phyloP scores from a whole-genome alignment of 1,140 invertebrate species.

The Oncopodura yosiiana region DNA sequence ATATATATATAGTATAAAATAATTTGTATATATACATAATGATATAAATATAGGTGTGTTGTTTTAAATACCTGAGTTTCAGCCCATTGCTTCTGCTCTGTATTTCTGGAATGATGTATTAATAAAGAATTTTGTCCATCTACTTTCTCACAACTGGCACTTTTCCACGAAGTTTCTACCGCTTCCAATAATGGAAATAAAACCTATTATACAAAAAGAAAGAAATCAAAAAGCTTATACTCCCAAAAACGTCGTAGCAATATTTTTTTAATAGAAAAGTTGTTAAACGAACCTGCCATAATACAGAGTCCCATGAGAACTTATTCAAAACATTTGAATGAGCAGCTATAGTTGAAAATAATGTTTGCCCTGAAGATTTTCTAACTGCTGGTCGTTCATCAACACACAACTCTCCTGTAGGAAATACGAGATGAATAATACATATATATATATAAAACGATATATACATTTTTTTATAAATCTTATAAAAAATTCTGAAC shows the following conservation, averaged over 20 bases:
- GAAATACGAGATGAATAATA: slow-evolving; percentile 6
- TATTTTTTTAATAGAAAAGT: slow-evolving; percentile 1
- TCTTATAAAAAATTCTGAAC: not conserved
- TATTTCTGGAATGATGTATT: slow-evolving; percentile 97
- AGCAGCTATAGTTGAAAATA: slow-evolving; percentile 93
- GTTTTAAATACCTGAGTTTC: slow-evolving; percentile 84
- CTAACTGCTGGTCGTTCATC: slow-evolving; percentile 88
- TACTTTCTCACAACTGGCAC: slow-evolving; percentile 87
- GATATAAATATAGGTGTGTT: not conserved
- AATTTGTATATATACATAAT: not conserved
- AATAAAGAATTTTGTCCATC: slow-evolving; percentile 86
- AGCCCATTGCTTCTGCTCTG: slow-evolving; percentile 98
- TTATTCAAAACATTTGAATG: slow-evolving; percentile 80
- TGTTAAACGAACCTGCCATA: slow-evolving; percentile 57
- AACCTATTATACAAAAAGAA: slow-evolving; percentile 47
- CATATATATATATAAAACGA: no score
- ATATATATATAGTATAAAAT: slow-evolving; percentile 21
- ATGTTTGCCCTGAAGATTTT: slow-evolving; percentile 95
- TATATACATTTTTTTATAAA: not conserved
- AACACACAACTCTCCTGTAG: slow-evolving; percentile 76
- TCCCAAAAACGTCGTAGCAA: not conserved
- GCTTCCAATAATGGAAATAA: slow-evolving; percentile 92
- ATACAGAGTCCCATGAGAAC: slow-evolving; percentile 78
- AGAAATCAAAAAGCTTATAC: slow-evolving; percentile 3
- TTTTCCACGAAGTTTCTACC: slow-evolving; percentile 77